Base-by-base conservation (phyloP, 2,113 vertebrate species). In the Ammospiza nelsoni region DNA sequence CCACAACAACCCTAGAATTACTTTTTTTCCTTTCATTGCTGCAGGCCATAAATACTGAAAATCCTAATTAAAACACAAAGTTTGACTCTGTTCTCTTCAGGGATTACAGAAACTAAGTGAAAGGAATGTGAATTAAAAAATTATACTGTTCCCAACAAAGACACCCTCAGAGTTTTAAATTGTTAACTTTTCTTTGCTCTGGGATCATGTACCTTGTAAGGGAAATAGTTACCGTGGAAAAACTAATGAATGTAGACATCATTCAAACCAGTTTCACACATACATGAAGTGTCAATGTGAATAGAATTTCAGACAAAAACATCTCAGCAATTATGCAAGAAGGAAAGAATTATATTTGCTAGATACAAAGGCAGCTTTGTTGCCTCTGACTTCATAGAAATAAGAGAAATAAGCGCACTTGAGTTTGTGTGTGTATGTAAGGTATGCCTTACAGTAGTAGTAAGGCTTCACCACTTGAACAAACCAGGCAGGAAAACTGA, bases 261-360 rank as follows among this genome's bases (percentile, higher is more conserved):
- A 86, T 87, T 94, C 90, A 93, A 96, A 92, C 54, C 44, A 87
- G 63, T 96, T 96, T 96, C 86, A 95, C 84, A 79, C 92, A 82
- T 81, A 93, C 88, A 96, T 12, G 74, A 94, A 96, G 81, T 96
- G 96, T 95, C 93, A 96, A 69, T 79, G 82, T 91, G 95, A 97
- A 96, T 90, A 97, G 92, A 97, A 94, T 97, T 97, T 97, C 80
- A 94, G 94, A 94, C 72, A 97, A 96, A 97, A 97, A 97, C 82
- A 95, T 91, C 79, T 95, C 94, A 97, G 92, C 91, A 95, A 87
- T 85, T 85, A 94, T 80, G 33, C 75, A 73, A 62, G 75, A 54
- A 95, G 89, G 82, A 95, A 94, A 96, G 92, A 97, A 97, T 95
- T 97, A 97, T 97, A 96, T 96, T 95, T 95, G 76, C n/a, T 52